phyloP scores from a whole-genome alignment of 2,888 invertebrate genomes.

The Euplexia lucipara region DNA sequence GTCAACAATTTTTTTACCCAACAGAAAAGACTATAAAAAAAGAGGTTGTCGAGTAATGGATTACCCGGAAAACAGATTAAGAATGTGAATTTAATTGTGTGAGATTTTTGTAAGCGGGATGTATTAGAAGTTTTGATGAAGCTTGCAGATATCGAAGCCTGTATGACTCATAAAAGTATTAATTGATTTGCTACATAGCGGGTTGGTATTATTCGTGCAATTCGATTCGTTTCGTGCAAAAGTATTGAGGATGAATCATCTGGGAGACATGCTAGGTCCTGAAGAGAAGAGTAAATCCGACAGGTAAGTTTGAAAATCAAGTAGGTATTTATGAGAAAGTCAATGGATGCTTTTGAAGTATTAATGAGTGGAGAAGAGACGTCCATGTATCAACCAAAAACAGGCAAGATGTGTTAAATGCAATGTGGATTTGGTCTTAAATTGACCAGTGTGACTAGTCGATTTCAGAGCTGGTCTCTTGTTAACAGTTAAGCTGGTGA shows the following conservation, averaged over 20 bases:
- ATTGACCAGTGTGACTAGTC: no score
- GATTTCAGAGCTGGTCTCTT: no score
- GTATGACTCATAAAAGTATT: slow-evolving; percentile 48
- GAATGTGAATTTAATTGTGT: slow-evolving; percentile 43
- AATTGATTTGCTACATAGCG: slow-evolving; percentile 47
- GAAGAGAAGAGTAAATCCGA: background rate
- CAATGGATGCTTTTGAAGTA: no score
- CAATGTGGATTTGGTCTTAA: no score
- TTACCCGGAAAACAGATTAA: slow-evolving; percentile 39
- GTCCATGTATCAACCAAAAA: no score
- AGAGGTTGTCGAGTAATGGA: slow-evolving; percentile 29
- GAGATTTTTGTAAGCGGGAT: slow-evolving; percentile 15
- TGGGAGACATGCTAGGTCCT: slow-evolving; percentile 2
- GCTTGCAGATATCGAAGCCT: slow-evolving; percentile 10
- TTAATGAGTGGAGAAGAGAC: no score
- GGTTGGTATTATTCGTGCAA: slow-evolving; percentile 12
- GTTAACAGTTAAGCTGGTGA: no score
- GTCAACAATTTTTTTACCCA: slow-evolving; percentile 53
- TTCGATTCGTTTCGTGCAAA: slow-evolving; percentile 15
- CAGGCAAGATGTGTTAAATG: no score
- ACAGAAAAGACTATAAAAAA: slow-evolving; percentile 9
- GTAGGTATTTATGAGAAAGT: background rate
- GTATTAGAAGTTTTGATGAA: background rate
- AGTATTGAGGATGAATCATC: slow-evolving; percentile 37
- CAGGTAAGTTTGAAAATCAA: background rate